Base-by-base conservation (phyloP, 2,113 vertebrate species). In the Notechis scutatus region DNA sequence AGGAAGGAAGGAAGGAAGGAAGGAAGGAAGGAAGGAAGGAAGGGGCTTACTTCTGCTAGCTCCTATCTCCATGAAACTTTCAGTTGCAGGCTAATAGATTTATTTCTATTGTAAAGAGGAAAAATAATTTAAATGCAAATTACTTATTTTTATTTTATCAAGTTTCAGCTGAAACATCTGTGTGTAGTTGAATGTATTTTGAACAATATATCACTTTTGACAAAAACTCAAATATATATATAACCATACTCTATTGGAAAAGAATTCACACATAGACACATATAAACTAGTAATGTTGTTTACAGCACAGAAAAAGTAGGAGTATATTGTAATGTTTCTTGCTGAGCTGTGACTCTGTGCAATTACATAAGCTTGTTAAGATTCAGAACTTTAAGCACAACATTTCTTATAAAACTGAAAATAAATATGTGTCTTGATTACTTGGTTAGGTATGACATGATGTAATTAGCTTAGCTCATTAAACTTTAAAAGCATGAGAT, bases 401-500 rank as follows among this genome's bases (percentile, higher is more conserved):
- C 94, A 90, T 55, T 94, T 89, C 88, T 85, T 54, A 42, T 23
- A 96, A 94, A 94, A 91, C 15, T 29, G 86, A 85, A 91, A 93
- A 89, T 92, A 91, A 94, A 93, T 91, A 85, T 90, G 93, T 96
- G 92, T 91, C 85, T 56, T 93, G 95, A 90, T 95, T 95, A 95
- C 93, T 96, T 94, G 91, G 92, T 96, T 95, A 95, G 90, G 93
- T 95, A 95, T 91, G 54, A 93, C 39, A 94, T 0, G 1, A 93
- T 93, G 69, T 95, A 96, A 96, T 96, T 95, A 96, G 90, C 85
- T 39, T 47, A 96, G 91, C 69, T 95, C 92, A 95, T 96, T 97
- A 96, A 96, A 92, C 14, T 54, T 85, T 88, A 64, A 61, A 47
- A 93, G 59, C 91, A 92, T 92, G 96, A 94, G 95, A 81, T 92